phyloP scores from a whole-genome alignment of 2,113 vertebrate genomes.

The Mastomys coucha region DNA sequence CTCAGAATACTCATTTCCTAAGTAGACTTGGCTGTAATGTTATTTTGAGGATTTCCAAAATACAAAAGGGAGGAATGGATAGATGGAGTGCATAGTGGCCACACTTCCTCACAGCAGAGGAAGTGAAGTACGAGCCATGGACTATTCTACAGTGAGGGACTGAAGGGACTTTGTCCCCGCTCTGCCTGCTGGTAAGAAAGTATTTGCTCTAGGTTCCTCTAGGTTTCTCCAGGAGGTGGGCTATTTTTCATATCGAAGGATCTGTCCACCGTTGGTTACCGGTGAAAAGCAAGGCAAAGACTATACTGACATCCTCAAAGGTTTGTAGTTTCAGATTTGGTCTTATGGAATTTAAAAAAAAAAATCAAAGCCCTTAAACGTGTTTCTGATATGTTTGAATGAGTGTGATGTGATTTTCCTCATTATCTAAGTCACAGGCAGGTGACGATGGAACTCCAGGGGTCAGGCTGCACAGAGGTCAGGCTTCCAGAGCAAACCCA shows the following conservation, averaged over 20 bases:
- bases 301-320: background rate
- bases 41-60: background rate
- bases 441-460: rapidly evolving
- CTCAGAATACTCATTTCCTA: background rate
- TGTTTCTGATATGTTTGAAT: background rate
- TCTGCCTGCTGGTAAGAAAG: background rate
- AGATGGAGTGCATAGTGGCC: background rate
- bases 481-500: background rate
- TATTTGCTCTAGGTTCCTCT: no score
- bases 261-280: background rate
- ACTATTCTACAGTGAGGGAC: background rate
- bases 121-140: background rate
- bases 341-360: background rate
- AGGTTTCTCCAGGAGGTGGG: background rate
- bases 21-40: background rate
- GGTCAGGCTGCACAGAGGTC: background rate
- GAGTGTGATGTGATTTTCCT: background rate
- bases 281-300: background rate
- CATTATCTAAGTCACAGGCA: background rate
- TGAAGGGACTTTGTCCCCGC: background rate
- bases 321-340: background rate
- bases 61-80: background rate
- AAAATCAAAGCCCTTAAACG: background rate
- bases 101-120: background rate
- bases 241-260: rapidly evolving